Evolutionary conservation across 37 sponge, comb jelly and placozoan genomes (phyloP).

Genomic region (Spongilla lacustris): DNA sequence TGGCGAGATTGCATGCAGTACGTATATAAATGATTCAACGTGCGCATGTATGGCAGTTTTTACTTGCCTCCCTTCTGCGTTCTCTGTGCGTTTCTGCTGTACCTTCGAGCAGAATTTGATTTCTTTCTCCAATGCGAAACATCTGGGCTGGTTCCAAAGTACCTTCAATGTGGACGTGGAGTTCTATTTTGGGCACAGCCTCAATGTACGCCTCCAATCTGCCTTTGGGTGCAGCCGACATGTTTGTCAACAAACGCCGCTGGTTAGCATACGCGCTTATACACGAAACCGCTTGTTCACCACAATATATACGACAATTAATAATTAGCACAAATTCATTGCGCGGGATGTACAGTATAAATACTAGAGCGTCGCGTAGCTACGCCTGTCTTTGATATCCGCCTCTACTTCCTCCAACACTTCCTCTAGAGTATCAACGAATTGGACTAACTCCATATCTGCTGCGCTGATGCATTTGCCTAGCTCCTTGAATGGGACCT

Average conservation of each 20-base stretch:
- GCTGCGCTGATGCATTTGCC: background rate
- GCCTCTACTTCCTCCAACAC: conserved; percentile 21
- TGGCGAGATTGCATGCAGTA: background rate
- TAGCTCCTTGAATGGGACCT: conserved; percentile 14
- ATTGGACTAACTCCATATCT: background rate
- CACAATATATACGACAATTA: background rate
- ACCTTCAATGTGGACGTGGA: conserved; percentile 84
- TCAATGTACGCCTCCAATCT: conserved; percentile 31
- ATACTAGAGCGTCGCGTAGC: no score
- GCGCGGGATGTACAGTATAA: background rate
- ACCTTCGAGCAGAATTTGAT: conserved; percentile 55
- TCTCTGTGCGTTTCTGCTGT: conserved; percentile 56
- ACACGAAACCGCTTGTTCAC: background rate
- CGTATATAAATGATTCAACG: no score
- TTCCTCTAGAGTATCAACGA: conserved; percentile 41
- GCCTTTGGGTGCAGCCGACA: background rate
- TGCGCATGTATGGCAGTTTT: no score
- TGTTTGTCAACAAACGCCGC: background rate
- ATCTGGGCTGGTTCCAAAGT: conserved; percentile 79
- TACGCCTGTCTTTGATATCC: conserved; percentile 6
- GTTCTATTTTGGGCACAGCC: conserved; percentile 74
- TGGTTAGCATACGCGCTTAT: no score
- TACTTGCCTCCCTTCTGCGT: conserved; percentile 32
- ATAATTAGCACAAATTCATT: background rate
- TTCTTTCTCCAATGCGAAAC: conserved; percentile 68